phyloP scores from a whole-genome alignment of 2,113 vertebrate genomes.

The Guaruba guarouba region DNA sequence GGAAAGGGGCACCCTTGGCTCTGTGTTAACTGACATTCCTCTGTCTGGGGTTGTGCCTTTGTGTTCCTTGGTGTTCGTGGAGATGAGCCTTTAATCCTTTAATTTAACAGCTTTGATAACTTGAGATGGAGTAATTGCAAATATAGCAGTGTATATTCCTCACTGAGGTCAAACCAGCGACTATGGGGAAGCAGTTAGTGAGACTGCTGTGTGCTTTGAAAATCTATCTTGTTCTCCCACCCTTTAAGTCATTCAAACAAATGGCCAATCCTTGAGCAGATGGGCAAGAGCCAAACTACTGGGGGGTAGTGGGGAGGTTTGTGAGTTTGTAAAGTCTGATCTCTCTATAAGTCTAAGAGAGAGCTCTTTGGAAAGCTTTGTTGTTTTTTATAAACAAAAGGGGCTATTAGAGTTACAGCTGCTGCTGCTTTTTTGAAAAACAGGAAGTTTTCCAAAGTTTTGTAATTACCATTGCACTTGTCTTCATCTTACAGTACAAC shows the following conservation, averaged over 20 bases:
- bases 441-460: conserved; percentile 34
- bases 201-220: conserved; percentile 1
- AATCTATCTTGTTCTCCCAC: not conserved
- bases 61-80: not conserved
- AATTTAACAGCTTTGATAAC: not conserved
- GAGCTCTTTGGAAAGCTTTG: not conserved
- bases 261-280: conserved; percentile 38
- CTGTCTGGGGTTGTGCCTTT: not conserved
- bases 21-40: not conserved
- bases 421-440: conserved; percentile 8
- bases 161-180: not conserved
- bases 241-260: not conserved
- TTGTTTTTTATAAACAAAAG: conserved; percentile 13
- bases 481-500: conserved; percentile 79
- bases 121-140: not conserved
- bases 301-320: not conserved
- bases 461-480: conserved; percentile 59
- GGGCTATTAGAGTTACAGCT: conserved; percentile 36
- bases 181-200: not conserved
- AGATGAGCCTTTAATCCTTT: conserved; percentile 9
- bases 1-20: not conserved
- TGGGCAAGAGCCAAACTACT: not conserved
- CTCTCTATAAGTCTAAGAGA: not conserved
- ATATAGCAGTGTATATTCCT: not conserved
- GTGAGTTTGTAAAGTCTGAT: conserved; percentile 1